Evolutionary conservation across 2,113 vertebrate genomes (phyloP), one percentile per base, ranked within the genome.

Genomic region (Anser cygnoides): DNA sequence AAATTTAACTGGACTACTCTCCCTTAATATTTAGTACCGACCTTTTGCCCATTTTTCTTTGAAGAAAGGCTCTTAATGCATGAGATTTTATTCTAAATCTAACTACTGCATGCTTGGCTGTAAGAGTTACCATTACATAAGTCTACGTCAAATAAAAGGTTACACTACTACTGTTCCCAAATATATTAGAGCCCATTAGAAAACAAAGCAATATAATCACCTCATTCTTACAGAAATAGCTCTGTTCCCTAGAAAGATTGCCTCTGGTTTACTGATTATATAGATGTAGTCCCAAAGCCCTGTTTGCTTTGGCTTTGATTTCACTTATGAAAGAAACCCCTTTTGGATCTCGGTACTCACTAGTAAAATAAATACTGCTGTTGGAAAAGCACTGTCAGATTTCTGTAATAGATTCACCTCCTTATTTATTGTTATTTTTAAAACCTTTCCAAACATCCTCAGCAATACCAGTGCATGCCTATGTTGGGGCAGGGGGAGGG

Each of bases 171-270:
- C 29, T 75, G 55, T n/a, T 95, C 55, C 79, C 49, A 81, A 94
- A 91, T 77, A 74, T 41, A 89, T 66, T 59, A 59, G 29, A 41
- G 37, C 54, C 52, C 58, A 50, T 79, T 76, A 86, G 85, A 97
- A 97, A 96, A 85, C 29, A 88, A 89, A 91, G 66, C 50, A 59
- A 72, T 87, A 73, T 66, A 76, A 92, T 79, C 84, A 85, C n/a
- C 50, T 89, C 50, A 19, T 68, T 84, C 41, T 85, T 67, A 85
- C 54, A 79, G 79, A 82, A 91, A 84, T 5, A 90, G 58, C 67
- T 83, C 67, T 43, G 49, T n/a, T 89, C 37, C 63, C 44, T n/a
- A 33, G 41, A 93, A 79, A 54, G 58, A 70, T 3, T 93, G 65
- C 41, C 41, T 73, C 74, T 82, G 15, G 31, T 79, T 67, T 33